Evolutionary conservation across 2,888 invertebrate genomes (phyloP), one percentile per base, ranked within the genome.

Genomic region (Conops quadrifasciatus): DNA sequence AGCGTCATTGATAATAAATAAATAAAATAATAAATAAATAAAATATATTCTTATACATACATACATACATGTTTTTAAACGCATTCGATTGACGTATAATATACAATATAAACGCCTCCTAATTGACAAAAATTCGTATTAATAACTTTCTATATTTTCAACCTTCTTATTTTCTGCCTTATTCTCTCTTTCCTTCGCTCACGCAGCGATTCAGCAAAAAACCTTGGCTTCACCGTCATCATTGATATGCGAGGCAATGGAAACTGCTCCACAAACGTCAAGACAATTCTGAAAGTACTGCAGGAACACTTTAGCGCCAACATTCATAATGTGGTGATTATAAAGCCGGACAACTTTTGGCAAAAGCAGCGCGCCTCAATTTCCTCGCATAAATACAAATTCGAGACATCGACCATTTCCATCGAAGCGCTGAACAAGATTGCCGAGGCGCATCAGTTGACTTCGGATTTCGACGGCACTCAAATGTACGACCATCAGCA

Each of bases 291-390:
- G 78, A 98, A 98, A 90, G 95, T 96, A 82, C 89, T 96, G 78
- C 94, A 98, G 89, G 98, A 98, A 87, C 94, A 96, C 87, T 98
- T 97, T 87, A 93, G 96, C 80, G 93, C 95, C 80, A 91, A 91
- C 76, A 94, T 98, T 83, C 94, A 97, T 87, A 93, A 94, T 86
- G 97, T 96, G 79, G 94, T 95, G 84, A 96, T 99, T 85, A 97
- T 98, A 80, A 98, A 98, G 88, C 97, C 98, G 78, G 98, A 99
- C 84, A 98, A 97, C 86, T 98, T 99, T 89, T 98, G 98, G 98
- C 98, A 98, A 88, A 98, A 98, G 88, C 98, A 98, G 88, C 93
- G 97, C 84, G 97, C 97, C 79, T 96, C 96, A 77, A 91, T 98
- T 83, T 96, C 96, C 83, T 95, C 96, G 87, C 95, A 97, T 87